Conservation (phyloP, 2,113 vertebrate species). For the Thryonomys swinderianus region DNA sequence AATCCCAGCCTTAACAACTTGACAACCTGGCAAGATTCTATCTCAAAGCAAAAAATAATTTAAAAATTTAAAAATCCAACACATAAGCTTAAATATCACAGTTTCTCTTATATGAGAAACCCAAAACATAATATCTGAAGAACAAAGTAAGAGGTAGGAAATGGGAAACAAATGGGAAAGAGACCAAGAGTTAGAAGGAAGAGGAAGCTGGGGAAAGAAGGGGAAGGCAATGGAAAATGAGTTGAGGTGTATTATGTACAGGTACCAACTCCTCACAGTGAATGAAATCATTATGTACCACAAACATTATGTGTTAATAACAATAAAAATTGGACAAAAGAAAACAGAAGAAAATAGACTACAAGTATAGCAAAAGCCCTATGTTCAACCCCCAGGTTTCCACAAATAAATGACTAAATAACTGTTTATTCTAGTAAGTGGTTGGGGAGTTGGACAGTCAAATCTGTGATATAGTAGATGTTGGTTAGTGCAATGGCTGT, state of each 20-base stretch:
- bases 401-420: background rate
- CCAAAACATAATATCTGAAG: background rate
- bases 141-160: background rate
- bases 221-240: background rate
- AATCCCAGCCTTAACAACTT: background rate
- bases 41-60: background rate
- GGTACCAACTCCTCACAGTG: background rate
- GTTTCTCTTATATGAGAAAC: background rate
- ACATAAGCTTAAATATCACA: background rate
- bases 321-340: background rate
- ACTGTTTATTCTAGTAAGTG: background rate
- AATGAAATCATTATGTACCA: background rate
- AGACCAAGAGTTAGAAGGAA: background rate
- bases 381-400: background rate
- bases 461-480: background rate
- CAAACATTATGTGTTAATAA: background rate
- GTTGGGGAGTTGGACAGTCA: background rate
- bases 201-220: background rate
- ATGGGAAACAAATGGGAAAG: background rate
- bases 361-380: background rate
- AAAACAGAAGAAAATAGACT: background rate
- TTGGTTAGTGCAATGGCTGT: too few species aligned
- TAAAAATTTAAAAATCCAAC: background rate
- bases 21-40: background rate
- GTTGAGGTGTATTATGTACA: background rate